phyloP scores from a whole-genome alignment of 1,140 invertebrate species.

The Elysia chlorotica region DNA sequence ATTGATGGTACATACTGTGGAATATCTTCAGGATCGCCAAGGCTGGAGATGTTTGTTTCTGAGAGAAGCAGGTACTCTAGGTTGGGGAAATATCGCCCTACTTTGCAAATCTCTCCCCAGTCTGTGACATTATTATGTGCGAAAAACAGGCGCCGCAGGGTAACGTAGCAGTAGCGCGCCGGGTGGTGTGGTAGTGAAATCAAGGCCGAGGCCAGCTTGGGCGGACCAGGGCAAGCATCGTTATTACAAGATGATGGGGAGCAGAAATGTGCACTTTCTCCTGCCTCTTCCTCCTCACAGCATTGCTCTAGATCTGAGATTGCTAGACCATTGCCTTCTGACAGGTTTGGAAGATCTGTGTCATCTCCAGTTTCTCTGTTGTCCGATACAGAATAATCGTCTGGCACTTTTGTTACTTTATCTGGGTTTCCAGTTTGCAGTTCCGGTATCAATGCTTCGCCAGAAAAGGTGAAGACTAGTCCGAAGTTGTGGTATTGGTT shows the following conservation, averaged over 20 bases:
- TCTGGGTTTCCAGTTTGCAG: too few species aligned
- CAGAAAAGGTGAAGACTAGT: too few species aligned
- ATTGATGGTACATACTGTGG: too few species aligned
- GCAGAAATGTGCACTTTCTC: conserved; percentile 70
- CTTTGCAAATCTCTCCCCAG: conserved; percentile 82
- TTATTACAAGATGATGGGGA: conserved; percentile 34
- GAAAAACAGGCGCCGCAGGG: conserved; percentile 35
- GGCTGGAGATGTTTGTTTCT: conserved; percentile 69
- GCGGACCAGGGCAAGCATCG: not conserved
- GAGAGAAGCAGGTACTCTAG: conserved; percentile 83
- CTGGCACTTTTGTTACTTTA: too few species aligned
- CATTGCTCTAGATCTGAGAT: too few species aligned
- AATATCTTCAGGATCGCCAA: conserved; percentile 10
- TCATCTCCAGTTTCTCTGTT: too few species aligned
- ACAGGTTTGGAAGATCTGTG: too few species aligned
- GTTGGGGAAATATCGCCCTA: conserved; percentile 79
- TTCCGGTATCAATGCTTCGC: too few species aligned
- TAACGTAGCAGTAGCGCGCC: conserved; percentile 48
- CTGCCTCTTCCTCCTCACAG: too few species aligned
- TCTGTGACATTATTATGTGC: conserved; percentile 74
- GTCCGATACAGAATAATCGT: too few species aligned
- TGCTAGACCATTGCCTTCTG: too few species aligned
- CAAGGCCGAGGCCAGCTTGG: not conserved
- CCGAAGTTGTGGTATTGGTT: conserved; percentile 79
- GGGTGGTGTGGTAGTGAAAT: not conserved